Percentiles rank a stretch among this genome's conserved stretches.
Evolutionary conservation across 2,888 invertebrate genomes (phyloP).

Genomic region (Choreutis nemorana): DNA sequence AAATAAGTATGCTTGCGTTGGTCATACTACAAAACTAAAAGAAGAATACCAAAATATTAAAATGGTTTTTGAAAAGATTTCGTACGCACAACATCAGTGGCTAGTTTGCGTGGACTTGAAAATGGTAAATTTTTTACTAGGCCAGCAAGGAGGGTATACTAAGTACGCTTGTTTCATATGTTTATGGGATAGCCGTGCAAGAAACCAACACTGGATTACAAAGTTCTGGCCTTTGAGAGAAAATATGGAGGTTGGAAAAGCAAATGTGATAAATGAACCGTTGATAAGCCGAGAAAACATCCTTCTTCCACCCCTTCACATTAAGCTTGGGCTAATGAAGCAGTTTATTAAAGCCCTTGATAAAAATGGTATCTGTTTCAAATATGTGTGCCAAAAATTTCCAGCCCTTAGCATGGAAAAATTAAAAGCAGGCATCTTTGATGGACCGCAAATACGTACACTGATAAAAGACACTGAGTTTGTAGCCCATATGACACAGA

Average conservation of each 20-base stretch:
- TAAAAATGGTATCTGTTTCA: constrained; percentile 4
- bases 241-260: neutral
- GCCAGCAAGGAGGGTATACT: neutral
- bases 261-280: neutral
- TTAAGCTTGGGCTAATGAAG: neutral
- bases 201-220: neutral
- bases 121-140: neutral
- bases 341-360: constrained; percentile 1
- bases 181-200: constrained; percentile 1
- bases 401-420: constrained; percentile 4
- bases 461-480: too few species aligned
- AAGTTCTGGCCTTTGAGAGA: neutral
- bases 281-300: neutral
- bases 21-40: constrained; percentile 7
- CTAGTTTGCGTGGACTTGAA: neutral
- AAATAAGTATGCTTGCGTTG: constrained; percentile 6
- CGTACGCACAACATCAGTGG: neutral
- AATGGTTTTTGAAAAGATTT: constrained; percentile 5
- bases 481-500: too few species aligned
- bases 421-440: too few species aligned
- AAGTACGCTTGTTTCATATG: constrained; percentile 1
- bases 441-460: too few species aligned
- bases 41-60: constrained; percentile 6
- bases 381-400: constrained; percentile 1
- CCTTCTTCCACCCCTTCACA: neutral